Conservation (phyloP, 2,888 invertebrate genomes). For the Limulus polyphemus region DNA sequence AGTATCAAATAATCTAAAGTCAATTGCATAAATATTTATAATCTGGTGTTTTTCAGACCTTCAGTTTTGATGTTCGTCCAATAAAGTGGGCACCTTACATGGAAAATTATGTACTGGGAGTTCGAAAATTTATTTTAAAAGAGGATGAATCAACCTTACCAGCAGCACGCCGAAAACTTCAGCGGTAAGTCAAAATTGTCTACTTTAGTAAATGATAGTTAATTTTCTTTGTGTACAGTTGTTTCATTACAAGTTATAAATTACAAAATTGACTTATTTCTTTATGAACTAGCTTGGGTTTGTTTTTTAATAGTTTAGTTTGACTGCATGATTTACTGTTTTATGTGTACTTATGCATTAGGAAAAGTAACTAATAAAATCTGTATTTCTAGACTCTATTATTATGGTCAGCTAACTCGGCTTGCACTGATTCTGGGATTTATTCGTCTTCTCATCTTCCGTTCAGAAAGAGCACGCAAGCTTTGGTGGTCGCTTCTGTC, state of each 20-base stretch:
- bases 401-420: neutral
- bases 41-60: slow-evolving; percentile 34
- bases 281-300: too few species aligned
- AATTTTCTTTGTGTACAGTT: neutral
- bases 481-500: neutral
- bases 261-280: too few species aligned
- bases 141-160: slow-evolving; percentile 30
- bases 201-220: neutral
- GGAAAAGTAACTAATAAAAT: too few species aligned
- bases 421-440: neutral
- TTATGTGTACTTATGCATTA: too few species aligned
- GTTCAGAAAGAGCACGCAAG: neutral
- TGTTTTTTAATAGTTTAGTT: too few species aligned
- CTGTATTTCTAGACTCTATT: neutral
- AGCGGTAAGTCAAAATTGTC: slow-evolving; percentile 5
- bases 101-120: slow-evolving; percentile 38
- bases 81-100: slow-evolving; percentile 37
- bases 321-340: too few species aligned
- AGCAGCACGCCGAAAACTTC: slow-evolving; percentile 21
- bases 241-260: neutral
- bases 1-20: too few species aligned
- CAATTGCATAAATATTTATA: too few species aligned
- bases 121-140: slow-evolving; percentile 35
- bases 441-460: neutral
- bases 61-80: slow-evolving; percentile 60